phyloP scores from a whole-genome alignment of 2,797 vertebrate genomes.

The Chelon labrosus region DNA sequence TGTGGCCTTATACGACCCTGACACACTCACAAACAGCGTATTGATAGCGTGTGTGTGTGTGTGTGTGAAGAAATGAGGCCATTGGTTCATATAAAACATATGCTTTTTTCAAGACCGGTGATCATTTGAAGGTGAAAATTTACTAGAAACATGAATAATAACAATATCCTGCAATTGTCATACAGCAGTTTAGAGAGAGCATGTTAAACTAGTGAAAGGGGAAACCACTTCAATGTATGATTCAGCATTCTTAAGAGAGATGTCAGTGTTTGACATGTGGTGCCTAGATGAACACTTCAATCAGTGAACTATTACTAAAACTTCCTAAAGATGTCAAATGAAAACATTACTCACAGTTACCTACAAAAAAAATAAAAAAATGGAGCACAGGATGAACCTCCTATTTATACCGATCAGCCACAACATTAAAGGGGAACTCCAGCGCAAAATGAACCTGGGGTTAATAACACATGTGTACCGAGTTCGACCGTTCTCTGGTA shows the following conservation, averaged over 20 bases:
- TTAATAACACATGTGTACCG: too few species aligned
- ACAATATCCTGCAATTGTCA: background rate
- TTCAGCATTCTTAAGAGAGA: conserved; percentile 19
- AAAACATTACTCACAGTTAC: too few species aligned
- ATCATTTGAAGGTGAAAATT: too few species aligned
- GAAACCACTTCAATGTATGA: conserved; percentile 20
- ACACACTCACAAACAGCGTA: conserved; percentile 43
- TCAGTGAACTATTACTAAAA: too few species aligned
- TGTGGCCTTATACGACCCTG: conserved; percentile 32
- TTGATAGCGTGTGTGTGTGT: conserved; percentile 15
- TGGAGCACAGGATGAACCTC: background rate
- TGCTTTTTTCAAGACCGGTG: too few species aligned
- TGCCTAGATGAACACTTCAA: conserved; percentile 11
- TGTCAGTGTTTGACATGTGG: conserved; percentile 22
- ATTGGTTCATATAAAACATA: background rate
- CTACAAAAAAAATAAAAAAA: background rate
- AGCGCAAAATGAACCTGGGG: too few species aligned
- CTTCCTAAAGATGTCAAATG: too few species aligned
- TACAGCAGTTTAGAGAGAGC: background rate
- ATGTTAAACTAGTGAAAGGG: background rate
- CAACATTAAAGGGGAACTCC: too few species aligned
- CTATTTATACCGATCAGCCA: background rate
- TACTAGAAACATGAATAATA: background rate
- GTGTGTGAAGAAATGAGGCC: conserved; percentile 13
- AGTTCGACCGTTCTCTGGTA: too few species aligned